Conservation (phyloP, 2,797 vertebrate genomes). For the Tauraco hartlaubi region DNA sequence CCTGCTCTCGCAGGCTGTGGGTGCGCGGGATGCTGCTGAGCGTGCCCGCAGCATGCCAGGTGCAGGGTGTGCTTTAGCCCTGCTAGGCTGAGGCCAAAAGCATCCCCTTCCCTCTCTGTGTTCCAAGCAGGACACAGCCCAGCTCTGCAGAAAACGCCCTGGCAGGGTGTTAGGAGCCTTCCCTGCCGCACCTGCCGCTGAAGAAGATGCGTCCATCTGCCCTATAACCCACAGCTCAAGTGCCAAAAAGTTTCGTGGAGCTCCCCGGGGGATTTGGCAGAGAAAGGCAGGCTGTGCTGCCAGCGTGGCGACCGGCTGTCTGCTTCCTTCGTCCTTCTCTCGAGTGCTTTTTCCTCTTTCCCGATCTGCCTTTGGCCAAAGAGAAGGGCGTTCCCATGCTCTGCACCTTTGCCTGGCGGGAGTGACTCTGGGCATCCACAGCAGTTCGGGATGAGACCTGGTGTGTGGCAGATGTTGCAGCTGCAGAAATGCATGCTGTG, state of each 20-base stretch:
- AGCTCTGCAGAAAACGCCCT: background rate
- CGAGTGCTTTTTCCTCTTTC: background rate
- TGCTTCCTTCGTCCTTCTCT: background rate
- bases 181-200: background rate
- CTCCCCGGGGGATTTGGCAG: background rate
- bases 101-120: background rate
- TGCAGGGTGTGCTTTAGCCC: background rate
- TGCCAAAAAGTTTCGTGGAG: background rate
- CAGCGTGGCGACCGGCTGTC: background rate
- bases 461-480: background rate
- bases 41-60: fast-evolving
- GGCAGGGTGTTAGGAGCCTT: background rate
- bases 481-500: background rate
- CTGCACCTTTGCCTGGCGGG: background rate
- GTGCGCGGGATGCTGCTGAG: background rate
- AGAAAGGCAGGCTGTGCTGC: background rate
- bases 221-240: background rate
- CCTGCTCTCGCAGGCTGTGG: background rate
- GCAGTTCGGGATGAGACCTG: background rate
- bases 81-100: background rate
- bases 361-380: background rate
- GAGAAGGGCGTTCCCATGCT: background rate
- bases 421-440: background rate
- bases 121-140: background rate
- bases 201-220: background rate